Evolutionary conservation across 2,888 invertebrate genomes (phyloP).

Genomic region (Leptarthrus brevirostris): DNA sequence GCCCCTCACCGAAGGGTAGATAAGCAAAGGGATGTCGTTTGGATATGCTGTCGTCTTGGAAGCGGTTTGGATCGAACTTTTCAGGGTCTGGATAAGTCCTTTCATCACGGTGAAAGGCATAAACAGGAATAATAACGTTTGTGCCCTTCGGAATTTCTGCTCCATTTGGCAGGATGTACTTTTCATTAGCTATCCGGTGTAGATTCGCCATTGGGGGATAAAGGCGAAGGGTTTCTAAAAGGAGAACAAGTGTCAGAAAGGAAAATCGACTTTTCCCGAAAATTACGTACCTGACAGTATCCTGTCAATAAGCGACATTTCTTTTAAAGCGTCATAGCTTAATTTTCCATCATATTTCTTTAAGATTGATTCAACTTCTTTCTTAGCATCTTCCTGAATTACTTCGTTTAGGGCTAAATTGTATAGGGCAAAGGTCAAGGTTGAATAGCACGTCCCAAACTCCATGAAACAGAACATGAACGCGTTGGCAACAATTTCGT

Average conservation of each 20-base stretch:
- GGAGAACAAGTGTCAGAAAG: no score
- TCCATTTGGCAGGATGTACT: conserved; percentile 56
- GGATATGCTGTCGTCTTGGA: conserved; percentile 57
- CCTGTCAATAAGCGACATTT: conserved; percentile 65
- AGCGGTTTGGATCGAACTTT: conserved; percentile 64
- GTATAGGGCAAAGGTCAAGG: conserved; percentile 65
- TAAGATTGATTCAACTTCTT: conserved; percentile 63
- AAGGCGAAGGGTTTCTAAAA: conserved; percentile 53
- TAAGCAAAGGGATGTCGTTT: conserved; percentile 58
- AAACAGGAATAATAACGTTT: conserved; percentile 58
- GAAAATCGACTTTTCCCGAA: no score
- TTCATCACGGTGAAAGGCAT: conserved; percentile 62
- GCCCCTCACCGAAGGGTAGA: conserved; percentile 62
- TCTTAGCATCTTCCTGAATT: conserved; percentile 63
- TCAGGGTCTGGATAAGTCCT: conserved; percentile 62
- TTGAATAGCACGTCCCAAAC: conserved; percentile 67
- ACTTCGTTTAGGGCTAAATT: conserved; percentile 66
- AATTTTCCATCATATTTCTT: conserved; percentile 61
- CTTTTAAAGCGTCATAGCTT: conserved; percentile 63
- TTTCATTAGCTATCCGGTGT: conserved; percentile 33
- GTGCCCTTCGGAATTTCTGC: conserved; percentile 58
- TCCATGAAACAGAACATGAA: conserved; percentile 68
- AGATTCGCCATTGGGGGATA: conserved; percentile 52
- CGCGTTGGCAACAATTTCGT: conserved; percentile 68
- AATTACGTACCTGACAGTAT: conserved; percentile 62